Percentiles rank a stretch among this genome's conserved stretches.
Conservation (phyloP, 2,113 vertebrate genomes). For the Sula dactylatra region DNA sequence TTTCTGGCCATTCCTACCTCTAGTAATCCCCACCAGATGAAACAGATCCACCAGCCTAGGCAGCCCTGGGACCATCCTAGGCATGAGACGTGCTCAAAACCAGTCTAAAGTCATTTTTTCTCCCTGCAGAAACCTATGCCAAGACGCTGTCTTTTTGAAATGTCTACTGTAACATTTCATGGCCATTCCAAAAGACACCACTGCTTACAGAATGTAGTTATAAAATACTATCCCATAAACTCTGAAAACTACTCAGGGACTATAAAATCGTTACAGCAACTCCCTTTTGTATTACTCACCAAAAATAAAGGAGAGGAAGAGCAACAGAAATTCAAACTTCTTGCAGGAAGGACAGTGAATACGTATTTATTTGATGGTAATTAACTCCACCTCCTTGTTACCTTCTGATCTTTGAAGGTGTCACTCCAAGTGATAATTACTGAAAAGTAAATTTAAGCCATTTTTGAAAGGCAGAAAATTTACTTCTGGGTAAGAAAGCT, state of each 20-base stretch:
- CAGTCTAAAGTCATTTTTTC: neutral
- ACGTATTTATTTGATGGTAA: neutral
- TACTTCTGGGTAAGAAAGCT: neutral
- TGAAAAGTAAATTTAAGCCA: neutral
- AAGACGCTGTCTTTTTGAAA: slow-evolving; percentile 8
- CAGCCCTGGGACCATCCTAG: neutral
- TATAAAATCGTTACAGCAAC: slow-evolving; percentile 15
- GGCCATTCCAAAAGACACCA: neutral
- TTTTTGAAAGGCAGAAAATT: neutral
- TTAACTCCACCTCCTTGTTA: slow-evolving; percentile 5
- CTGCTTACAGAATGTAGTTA: slow-evolving; percentile 23
- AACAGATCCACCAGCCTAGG: neutral
- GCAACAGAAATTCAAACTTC: neutral
- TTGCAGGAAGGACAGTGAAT: neutral
- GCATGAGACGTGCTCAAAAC: neutral
- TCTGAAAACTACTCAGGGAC: slow-evolving; percentile 17
- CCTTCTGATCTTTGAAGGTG: neutral
- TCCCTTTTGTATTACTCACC: neutral
- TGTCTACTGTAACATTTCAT: neutral
- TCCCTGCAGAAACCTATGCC: neutral
- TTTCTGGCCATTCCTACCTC: neutral
- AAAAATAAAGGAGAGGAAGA: neutral
- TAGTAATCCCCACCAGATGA: neutral
- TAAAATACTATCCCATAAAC: slow-evolving; percentile 40
- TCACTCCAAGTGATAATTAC: neutral